A percentile compares a stretch with the other conserved stretches of the same genome.
These are phyloP conservation scores for Psittacus erithacus DNA, from an alignment of 2,113 vertebrate species.

Conservation along the genomic window DNA sequence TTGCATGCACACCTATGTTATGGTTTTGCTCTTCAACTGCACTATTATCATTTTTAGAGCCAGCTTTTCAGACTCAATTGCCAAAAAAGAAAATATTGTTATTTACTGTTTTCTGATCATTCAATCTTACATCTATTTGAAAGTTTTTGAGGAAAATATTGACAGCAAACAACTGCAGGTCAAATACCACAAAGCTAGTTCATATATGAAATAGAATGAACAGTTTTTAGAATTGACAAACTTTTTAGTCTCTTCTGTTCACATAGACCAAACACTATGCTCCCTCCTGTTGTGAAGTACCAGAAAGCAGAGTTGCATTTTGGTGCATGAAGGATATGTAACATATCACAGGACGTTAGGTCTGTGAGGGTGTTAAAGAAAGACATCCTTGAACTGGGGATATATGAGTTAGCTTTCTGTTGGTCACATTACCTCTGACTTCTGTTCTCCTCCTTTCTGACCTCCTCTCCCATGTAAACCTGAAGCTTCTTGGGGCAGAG, in stretches of 20 bases:
- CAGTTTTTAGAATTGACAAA: background rate
- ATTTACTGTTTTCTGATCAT: background rate
- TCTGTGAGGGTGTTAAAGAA: background rate
- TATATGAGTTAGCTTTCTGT: background rate
- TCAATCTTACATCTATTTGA: background rate
- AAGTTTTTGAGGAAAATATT: background rate
- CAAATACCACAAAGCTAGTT: background rate
- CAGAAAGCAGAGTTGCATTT: background rate
- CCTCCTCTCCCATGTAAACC: background rate
- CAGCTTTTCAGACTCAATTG: background rate
- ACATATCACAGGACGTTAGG: background rate
- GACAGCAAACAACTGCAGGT: background rate
- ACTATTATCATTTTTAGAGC: background rate
- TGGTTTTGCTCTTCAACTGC: background rate
- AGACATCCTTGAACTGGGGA: background rate
- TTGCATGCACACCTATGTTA: background rate
- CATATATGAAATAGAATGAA: background rate
- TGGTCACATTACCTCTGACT: background rate
- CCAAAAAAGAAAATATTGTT: background rate
- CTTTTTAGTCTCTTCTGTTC: background rate
- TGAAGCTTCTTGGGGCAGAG: background rate
- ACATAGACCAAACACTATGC: background rate
- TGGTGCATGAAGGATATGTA: background rate
- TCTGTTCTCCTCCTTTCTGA: background rate
- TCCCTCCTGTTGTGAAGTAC: background rate